Percentiles rank a stretch among this genome's conserved stretches.
Conservation (phyloP, 1,140 invertebrate species). For the Paraescarpia echinospica region DNA sequence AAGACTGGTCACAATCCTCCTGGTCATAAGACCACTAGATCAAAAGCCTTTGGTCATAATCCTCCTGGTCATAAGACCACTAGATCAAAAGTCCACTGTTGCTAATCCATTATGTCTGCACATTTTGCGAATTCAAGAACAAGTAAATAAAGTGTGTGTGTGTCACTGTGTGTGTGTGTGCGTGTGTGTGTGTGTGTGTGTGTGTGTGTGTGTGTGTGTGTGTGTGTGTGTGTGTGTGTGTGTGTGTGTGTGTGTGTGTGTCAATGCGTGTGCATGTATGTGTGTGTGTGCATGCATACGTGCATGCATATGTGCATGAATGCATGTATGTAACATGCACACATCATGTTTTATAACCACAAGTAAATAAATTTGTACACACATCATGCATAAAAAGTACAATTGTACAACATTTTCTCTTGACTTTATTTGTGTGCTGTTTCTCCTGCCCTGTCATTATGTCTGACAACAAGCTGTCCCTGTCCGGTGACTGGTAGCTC, state of each 20-base stretch:
- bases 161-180: background rate
- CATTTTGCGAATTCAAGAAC: background rate
- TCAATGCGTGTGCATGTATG: background rate
- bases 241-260: too few relatives aligned
- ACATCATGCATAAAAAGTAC: too few relatives aligned
- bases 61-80: too few relatives aligned
- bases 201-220: too few relatives aligned
- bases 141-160: background rate
- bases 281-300: background rate
- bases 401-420: background rate
- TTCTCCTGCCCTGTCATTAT: background rate
- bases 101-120: too few relatives aligned
- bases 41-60: too few relatives aligned
- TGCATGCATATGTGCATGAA: background rate
- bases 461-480: background rate
- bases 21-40: too few relatives aligned
- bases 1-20: too few relatives aligned
- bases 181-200: background rate
- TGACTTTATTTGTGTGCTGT: background rate
- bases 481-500: background rate
- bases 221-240: too few relatives aligned
- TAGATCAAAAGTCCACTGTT: too few relatives aligned
- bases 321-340: conserved; percentile 7
- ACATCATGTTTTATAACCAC: background rate
- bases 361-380: too few relatives aligned